These are phyloP conservation scores for Procavia capensis DNA, from an alignment of 2,113 vertebrate genomes.

Conservation along the genomic window DNA sequence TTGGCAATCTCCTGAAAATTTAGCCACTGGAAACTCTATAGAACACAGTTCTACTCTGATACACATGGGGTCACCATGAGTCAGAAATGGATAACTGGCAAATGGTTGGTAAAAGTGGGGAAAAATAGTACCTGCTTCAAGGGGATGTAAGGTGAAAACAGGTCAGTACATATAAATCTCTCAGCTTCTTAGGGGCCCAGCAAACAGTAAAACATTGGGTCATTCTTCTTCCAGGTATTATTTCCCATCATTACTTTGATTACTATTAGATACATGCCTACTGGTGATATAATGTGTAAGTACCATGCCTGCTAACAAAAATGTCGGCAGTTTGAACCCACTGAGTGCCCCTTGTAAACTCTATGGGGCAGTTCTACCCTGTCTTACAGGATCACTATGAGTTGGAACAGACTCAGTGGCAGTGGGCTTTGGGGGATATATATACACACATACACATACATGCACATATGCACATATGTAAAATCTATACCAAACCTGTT, in stretches of 20 bases:
- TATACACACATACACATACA: too few relatives aligned
- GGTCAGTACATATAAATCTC: background rate
- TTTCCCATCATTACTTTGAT: slow-evolving; percentile 24
- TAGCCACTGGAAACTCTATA: too few relatives aligned
- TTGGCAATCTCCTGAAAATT: too few relatives aligned
- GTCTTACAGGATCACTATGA: too few relatives aligned
- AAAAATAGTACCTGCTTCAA: background rate
- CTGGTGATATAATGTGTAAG: too few relatives aligned
- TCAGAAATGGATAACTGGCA: background rate
- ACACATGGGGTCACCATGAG: background rate
- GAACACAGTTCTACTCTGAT: background rate
- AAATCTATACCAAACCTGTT: background rate
- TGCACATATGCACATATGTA: too few relatives aligned
- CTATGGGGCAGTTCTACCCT: too few relatives aligned
- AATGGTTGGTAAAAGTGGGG: background rate
- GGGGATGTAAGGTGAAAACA: background rate
- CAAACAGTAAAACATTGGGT: background rate
- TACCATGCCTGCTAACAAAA: too few relatives aligned
- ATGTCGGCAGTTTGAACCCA: too few relatives aligned
- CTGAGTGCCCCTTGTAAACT: too few relatives aligned
- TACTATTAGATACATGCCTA: background rate
- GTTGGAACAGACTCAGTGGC: too few relatives aligned
- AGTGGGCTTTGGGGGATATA: too few relatives aligned
- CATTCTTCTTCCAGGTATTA: background rate
- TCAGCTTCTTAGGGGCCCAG: background rate